Evolutionary conservation across 2,888 invertebrate species (phyloP).

Genomic region (Xestobium rufovillosum): DNA sequence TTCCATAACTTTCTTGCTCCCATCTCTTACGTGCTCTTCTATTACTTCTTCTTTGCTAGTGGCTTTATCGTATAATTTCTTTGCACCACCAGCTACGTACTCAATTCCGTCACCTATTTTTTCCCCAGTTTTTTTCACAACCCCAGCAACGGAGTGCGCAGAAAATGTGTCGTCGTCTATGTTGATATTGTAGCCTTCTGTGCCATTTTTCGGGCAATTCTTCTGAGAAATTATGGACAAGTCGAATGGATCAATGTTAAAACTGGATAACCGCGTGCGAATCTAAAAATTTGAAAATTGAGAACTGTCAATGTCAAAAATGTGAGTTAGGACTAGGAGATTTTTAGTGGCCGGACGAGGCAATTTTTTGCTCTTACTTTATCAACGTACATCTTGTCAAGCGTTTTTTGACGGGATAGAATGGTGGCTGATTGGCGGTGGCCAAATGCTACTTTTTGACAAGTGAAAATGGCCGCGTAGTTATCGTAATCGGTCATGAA

Average conservation of each 20-base stretch:
- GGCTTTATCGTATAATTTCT: constrained; percentile 61
- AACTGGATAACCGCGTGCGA: constrained; percentile 54
- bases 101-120: constrained; percentile 61
- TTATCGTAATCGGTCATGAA: constrained; percentile 66
- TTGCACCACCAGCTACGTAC: constrained; percentile 61
- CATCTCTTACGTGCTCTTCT: constrained; percentile 2
- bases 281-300: constrained; percentile 42
- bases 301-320: constrained; percentile 7
- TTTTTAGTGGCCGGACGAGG: constrained; percentile 3
- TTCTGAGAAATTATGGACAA: constrained; percentile 66
- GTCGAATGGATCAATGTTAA: constrained; percentile 69
- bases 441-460: constrained; percentile 67
- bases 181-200: constrained; percentile 57
- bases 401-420: constrained; percentile 62
- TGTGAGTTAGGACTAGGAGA: constrained; percentile 4
- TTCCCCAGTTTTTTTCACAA: constrained; percentile 64
- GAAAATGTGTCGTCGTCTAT: constrained; percentile 72
- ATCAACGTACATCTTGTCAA: constrained; percentile 63
- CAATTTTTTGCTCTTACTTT: constrained; percentile 46
- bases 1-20: constrained; percentile 18
- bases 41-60: constrained; percentile 1
- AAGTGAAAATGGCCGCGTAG: constrained; percentile 72
- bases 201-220: constrained; percentile 59
- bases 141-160: constrained; percentile 62
- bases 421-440: constrained; percentile 75